Evolutionary conservation across 2,113 vertebrate species (phyloP).

Genomic region (Ciconia stormi): DNA sequence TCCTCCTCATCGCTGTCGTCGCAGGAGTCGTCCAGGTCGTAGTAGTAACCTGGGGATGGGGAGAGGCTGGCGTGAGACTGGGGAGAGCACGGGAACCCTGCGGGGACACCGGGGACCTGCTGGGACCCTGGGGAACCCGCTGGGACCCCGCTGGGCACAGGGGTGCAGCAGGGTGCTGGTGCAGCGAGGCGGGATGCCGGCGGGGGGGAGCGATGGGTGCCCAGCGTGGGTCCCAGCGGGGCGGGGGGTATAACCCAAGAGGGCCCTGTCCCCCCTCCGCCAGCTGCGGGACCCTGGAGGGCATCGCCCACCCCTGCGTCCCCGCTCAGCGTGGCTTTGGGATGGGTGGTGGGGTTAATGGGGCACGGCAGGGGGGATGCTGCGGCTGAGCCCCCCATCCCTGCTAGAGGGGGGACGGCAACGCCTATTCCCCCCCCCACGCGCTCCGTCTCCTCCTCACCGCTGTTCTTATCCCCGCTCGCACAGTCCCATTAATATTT

Average conservation of each 20-base stretch:
- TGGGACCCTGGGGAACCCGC: rapidly evolving
- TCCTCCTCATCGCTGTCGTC: conserved; percentile 98
- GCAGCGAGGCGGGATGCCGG: not conserved
- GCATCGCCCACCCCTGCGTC: rapidly evolving
- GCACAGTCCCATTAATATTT: conserved; percentile 26
- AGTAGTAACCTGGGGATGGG: conserved; percentile 87
- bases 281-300: not conserved
- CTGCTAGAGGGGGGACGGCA: not conserved
- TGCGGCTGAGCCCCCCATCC: not conserved
- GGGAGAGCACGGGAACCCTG: not conserved
- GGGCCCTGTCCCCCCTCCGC: not conserved
- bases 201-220: rapidly evolving
- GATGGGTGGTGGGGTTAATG: rapidly evolving
- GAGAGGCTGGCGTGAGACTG: not conserved
- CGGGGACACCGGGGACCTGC: not conserved
- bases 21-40: conserved; percentile 96
- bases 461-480: not conserved
- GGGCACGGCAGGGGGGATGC: rapidly evolving
- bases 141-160: not conserved
- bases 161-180: not conserved
- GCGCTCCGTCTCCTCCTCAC: not conserved
- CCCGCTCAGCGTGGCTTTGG: rapidly evolving
- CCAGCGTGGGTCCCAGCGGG: rapidly evolving
- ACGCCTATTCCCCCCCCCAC: not conserved
- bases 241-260: rapidly evolving